A percentile compares a stretch with the other conserved stretches of the same genome.
Evolutionary conservation across 2,888 invertebrate genomes (phyloP).

Genomic region (Abrostola tripartita): DNA sequence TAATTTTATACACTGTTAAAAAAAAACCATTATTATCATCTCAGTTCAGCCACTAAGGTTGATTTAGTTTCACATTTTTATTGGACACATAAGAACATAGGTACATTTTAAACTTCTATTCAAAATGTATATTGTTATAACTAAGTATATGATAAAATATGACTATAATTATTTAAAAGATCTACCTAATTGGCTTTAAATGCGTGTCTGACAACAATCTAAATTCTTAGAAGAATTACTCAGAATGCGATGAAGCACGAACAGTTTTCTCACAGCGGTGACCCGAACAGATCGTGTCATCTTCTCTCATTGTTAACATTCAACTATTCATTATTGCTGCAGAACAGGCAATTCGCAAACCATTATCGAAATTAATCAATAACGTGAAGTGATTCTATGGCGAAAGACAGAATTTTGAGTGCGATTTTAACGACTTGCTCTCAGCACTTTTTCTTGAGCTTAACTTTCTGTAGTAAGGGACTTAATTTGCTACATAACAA

Average conservation of each 20-base stretch:
- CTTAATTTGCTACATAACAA: too few relatives aligned
- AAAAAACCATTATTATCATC: too few relatives aligned
- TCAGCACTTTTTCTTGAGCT: too few relatives aligned
- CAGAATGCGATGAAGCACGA: conserved; percentile 40
- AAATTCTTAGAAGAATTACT: conserved; percentile 15
- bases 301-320: conserved; percentile 47
- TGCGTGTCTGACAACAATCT: conserved; percentile 19
- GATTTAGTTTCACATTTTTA: too few relatives aligned
- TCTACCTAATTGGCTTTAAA: conserved; percentile 26
- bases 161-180: not conserved
- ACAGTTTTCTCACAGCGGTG: conserved; percentile 23
- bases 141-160: too few relatives aligned
- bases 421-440: too few relatives aligned
- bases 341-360: conserved; percentile 21
- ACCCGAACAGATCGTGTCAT: conserved; percentile 32
- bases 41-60: too few relatives aligned
- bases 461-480: too few relatives aligned
- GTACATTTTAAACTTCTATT: too few relatives aligned
- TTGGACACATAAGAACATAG: too few relatives aligned
- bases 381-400: conserved; percentile 22
- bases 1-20: too few relatives aligned
- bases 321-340: conserved; percentile 49
- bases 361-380: conserved; percentile 33
- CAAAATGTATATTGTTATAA: too few relatives aligned
- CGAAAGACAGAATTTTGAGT: conserved; percentile 33